These are phyloP conservation scores for Argyresthia albistria DNA, from an alignment of 2,888 invertebrate species.

Conservation along the genomic window DNA sequence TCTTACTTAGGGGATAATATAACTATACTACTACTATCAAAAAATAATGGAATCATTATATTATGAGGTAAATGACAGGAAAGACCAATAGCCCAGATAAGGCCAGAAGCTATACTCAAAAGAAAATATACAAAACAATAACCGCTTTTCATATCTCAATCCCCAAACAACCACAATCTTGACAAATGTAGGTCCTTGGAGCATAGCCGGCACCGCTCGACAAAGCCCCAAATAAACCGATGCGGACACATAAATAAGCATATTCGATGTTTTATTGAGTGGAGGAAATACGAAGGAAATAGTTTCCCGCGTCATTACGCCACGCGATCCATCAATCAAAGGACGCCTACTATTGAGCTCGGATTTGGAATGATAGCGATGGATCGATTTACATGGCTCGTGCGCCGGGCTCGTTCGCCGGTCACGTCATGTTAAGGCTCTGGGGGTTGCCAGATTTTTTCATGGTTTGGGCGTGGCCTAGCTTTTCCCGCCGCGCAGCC, in stretches of 20 bases:
- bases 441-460: no score
- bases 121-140: conserved; percentile 65
- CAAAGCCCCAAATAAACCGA: conserved; percentile 65
- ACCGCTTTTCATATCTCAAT: conserved; percentile 64
- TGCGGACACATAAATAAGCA: conserved; percentile 64
- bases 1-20: no score
- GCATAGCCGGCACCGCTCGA: conserved; percentile 58
- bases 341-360: conserved; percentile 13
- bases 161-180: conserved; percentile 63
- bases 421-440: no score
- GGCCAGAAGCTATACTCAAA: conserved; percentile 27
- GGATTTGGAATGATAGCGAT: conserved; percentile 28
- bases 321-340: conserved; percentile 65
- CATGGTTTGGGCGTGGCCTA: no score
- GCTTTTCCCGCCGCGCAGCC: no score
- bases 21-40: no score
- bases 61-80: no score
- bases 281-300: conserved; percentile 69
- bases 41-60: no score
- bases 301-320: conserved; percentile 66
- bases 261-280: conserved; percentile 70
- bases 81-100: no score
- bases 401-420: not conserved
- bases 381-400: conserved; percentile 23
- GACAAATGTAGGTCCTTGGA: conserved; percentile 66